Percentiles rank a stretch among this genome's conserved stretches.
These are phyloP conservation scores for Asteroscopus sphinx DNA, from an alignment of 2,888 invertebrate species.

Conservation along the genomic window DNA sequence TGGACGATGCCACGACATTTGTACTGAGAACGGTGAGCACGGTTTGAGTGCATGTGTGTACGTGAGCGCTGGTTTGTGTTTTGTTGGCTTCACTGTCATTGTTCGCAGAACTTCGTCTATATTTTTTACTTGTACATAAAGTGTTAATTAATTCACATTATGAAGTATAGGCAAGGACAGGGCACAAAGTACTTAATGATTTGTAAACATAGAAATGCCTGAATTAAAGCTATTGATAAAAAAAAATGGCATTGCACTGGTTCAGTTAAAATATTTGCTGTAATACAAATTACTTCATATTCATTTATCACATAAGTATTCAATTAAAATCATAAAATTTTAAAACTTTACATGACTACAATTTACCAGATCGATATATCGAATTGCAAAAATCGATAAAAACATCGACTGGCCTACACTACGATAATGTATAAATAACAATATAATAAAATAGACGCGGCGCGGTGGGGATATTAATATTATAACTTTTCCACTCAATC, in stretches of 20 bases:
- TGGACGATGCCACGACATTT: too few relatives aligned
- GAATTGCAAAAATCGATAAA: slow-evolving; percentile 43
- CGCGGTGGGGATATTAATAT: slow-evolving; percentile 29
- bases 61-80: too few relatives aligned
- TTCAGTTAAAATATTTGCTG: slow-evolving; percentile 14
- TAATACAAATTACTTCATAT: slow-evolving; percentile 3
- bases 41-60: too few relatives aligned
- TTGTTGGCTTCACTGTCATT: too few relatives aligned
- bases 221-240: slow-evolving; percentile 50
- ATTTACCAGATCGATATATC: slow-evolving; percentile 32
- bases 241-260: slow-evolving; percentile 36
- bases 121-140: too few relatives aligned
- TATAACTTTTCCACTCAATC: too few relatives aligned
- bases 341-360: background rate
- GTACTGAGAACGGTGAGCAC: too few relatives aligned
- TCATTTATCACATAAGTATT: slow-evolving; percentile 22
- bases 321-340: slow-evolving; percentile 15
- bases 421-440: slow-evolving; percentile 50
- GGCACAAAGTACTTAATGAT: slow-evolving; percentile 28
- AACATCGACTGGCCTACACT: slow-evolving; percentile 45
- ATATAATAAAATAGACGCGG: slow-evolving; percentile 43
- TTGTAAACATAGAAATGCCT: slow-evolving; percentile 48
- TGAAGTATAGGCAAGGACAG: slow-evolving; percentile 20
- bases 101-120: too few relatives aligned
- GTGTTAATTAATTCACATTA: background rate